A percentile compares a stretch with the other conserved stretches of the same genome.
phyloP scores from a whole-genome alignment of 1,140 invertebrate genomes.

The Listronotus bonariensis region DNA sequence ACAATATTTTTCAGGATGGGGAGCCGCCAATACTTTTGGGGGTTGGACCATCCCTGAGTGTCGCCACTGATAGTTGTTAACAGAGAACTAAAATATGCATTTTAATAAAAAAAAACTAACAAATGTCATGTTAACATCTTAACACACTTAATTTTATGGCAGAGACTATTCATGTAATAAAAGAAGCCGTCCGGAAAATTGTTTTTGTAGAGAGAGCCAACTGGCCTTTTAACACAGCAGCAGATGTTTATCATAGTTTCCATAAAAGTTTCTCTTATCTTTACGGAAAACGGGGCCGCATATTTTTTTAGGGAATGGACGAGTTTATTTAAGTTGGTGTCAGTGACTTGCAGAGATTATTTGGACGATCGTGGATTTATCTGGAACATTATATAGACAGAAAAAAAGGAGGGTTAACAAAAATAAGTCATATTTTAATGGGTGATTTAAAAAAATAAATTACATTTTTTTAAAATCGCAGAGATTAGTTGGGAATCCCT shows the following conservation, averaged over 20 bases:
- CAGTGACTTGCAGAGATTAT: neutral
- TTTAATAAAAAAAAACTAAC: too few relatives aligned
- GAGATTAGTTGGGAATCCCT: too few relatives aligned
- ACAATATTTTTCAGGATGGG: too few relatives aligned
- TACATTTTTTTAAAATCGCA: too few relatives aligned
- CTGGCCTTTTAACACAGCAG: neutral
- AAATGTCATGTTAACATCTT: neutral
- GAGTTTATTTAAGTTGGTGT: neutral
- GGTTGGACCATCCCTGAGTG: too few relatives aligned
- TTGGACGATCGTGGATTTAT: neutral
- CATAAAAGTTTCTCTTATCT: constrained; percentile 1
- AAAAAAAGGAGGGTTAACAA: too few relatives aligned
- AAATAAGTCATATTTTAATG: too few relatives aligned
- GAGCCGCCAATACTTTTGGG: too few relatives aligned
- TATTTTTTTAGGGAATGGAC: neutral
- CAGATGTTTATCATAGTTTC: constrained; percentile 1
- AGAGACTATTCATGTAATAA: neutral
- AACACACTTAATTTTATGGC: constrained; percentile 1
- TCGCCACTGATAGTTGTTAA: too few relatives aligned
- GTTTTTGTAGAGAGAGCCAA: neutral
- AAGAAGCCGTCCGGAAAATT: constrained; percentile 5
- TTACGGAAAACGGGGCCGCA: neutral
- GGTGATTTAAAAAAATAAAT: too few relatives aligned
- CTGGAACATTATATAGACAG: neutral
- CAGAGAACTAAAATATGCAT: too few relatives aligned